Base-by-base conservation (phyloP, 2,888 invertebrate species). In the Epiperipatus broadwayi region DNA sequence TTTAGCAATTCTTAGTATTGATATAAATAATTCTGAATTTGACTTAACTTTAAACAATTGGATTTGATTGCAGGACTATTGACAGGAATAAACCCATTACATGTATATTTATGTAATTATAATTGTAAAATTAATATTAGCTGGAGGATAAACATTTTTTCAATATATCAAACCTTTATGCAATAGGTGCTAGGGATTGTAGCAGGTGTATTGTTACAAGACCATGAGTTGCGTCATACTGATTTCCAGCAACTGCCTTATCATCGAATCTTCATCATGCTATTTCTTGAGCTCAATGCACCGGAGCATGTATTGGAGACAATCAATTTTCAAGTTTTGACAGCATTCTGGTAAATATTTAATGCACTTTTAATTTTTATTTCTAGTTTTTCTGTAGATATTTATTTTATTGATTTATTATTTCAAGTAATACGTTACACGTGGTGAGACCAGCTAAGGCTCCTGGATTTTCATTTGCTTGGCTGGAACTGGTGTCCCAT, bases 221-320 rank as follows among this genome's bases (percentile, higher is more conserved):
- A 99, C 58, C 95, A 95, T 51, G 95, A 97, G 47, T 73, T 80
- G 46, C 75, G 84, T 34, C 72, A 75, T 41, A 69, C 73, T 0
- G 83, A 81, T 45, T 97, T 97, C 65, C 91, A 95, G 55, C 93
- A 95, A 61, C 65, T 97, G 52, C 93, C 97, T 1, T 99, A 95
- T 61, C 93, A 97, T 58, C 72, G 97, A 35, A 78, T 97, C 46
- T 77, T 97, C 52, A 78, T 95, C 44, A 87, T 91, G 72, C 69
- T 97, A 31, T 95, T 95, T 63, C 71, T 93, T 44, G 97, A 97
- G 55, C 70, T 99, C 54, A 93, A 87, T 56, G 77, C 80, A 46
- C 81, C 87, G 0, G 93, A 91, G 55, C 78, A 81, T 0, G 78
- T 89, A 8, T 65, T 95, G 36, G 95, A 97, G 61, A 77, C 83